Percentiles rank a stretch among this genome's conserved stretches.
phyloP scores from a whole-genome alignment of 1,140 invertebrate species.

The Polypedilum pembai region DNA sequence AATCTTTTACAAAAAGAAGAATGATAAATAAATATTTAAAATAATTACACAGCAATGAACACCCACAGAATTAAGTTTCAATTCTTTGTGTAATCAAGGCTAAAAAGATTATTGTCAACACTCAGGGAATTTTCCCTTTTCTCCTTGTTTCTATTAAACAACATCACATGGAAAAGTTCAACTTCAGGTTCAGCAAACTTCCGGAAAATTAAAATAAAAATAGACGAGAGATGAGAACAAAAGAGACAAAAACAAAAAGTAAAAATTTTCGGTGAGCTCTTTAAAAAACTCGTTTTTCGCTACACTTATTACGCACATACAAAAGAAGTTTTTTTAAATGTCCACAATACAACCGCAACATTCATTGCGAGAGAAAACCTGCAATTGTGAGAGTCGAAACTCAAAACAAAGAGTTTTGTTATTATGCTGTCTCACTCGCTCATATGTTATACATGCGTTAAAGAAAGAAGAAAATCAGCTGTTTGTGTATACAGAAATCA shows the following conservation, averaged over 20 bases:
- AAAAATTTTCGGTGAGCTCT: neutral
- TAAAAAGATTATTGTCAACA: neutral
- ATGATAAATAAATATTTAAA: too few relatives aligned
- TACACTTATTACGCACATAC: neutral
- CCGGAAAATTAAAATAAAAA: neutral
- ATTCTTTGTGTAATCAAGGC: neutral
- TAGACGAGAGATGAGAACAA: slow-evolving; percentile 3
- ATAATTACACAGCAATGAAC: too few relatives aligned
- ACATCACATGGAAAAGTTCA: neutral
- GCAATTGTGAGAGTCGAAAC: neutral
- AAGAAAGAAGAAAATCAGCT: slow-evolving; percentile 1
- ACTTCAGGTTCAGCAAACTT: slow-evolving; percentile 9
- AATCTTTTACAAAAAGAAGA: too few relatives aligned
- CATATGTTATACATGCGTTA: slow-evolving; percentile 19
- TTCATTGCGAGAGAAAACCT: neutral
- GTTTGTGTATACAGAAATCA: slow-evolving; percentile 11
- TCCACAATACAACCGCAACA: neutral
- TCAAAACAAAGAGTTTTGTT: neutral
- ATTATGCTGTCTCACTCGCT: neutral
- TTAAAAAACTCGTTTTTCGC: neutral
- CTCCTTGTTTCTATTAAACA: neutral
- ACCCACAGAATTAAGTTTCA: neutral
- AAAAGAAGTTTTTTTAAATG: neutral
- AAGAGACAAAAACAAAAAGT: slow-evolving; percentile 17
- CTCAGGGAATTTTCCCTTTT: neutral